A percentile compares a stretch with the other conserved stretches of the same genome.
These are phyloP conservation scores for Lagenorhynchus albirostris DNA, from an alignment of 2,113 vertebrate species.

Conservation along the genomic window DNA sequence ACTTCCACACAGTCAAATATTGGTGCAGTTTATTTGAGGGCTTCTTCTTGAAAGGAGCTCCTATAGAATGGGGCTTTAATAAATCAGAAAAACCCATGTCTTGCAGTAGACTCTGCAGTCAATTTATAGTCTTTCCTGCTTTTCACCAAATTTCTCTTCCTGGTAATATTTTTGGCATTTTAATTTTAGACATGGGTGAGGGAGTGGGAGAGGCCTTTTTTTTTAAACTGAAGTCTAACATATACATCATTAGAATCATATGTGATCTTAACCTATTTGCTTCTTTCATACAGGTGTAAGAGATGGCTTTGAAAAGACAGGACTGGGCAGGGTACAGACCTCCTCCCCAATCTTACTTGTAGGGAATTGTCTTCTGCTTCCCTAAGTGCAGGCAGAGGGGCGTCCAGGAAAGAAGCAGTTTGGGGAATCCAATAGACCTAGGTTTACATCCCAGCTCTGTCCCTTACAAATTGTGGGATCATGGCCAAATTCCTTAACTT, in stretches of 20 bases:
- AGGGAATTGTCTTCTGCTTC: not conserved
- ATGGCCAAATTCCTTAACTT: not conserved
- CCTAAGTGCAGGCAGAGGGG: not conserved
- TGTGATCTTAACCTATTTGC: not conserved
- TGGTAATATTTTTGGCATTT: conserved; percentile 59
- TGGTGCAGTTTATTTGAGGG: not conserved
- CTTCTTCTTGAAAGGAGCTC: not conserved
- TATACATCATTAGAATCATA: not conserved
- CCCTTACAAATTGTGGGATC: not conserved
- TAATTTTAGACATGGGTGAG: conserved; percentile 53
- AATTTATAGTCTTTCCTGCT: conserved; percentile 5
- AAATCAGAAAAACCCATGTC: not conserved
- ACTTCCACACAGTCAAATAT: not conserved
- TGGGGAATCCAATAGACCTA: not conserved
- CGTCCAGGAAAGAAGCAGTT: not conserved
- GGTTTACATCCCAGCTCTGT: not conserved
- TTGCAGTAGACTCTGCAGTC: not conserved
- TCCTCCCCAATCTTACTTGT: not conserved
- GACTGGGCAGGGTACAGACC: rapidly evolving
- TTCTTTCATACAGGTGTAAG: not conserved
- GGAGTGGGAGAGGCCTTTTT: not conserved
- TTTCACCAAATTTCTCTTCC: conserved; percentile 41
- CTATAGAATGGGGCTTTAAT: not conserved
- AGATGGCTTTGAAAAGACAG: not conserved
- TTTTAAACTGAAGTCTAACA: not conserved